These are phyloP conservation scores for Bimastos eiseni DNA, from an alignment of 2,888 invertebrate genomes.

Conservation along the genomic window DNA sequence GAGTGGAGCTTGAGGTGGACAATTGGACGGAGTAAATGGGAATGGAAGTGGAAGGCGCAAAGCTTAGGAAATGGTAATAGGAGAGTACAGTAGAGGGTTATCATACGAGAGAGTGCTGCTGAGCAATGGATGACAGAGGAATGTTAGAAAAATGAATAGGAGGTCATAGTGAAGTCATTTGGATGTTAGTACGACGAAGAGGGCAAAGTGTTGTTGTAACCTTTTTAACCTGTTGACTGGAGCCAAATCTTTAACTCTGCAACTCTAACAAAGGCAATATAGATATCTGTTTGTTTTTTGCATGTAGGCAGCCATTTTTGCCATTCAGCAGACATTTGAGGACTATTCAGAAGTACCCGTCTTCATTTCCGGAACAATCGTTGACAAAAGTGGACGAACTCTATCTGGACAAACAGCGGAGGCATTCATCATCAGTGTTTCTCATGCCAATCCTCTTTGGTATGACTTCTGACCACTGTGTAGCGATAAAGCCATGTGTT, in stretches of 20 bases:
- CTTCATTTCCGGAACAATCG: conserved; percentile 68
- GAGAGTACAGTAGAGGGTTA: too few relatives aligned
- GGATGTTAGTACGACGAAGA: neutral
- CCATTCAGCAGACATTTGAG: conserved; percentile 66
- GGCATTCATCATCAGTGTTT: conserved; percentile 67
- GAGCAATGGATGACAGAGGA: too few relatives aligned
- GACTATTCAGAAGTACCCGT: conserved; percentile 64
- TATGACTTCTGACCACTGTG: conserved; percentile 47
- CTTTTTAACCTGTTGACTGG: neutral
- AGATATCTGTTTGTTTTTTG: neutral
- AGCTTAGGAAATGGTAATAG: too few relatives aligned
- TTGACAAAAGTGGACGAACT: conserved; percentile 69
- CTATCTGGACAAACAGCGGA: conserved; percentile 69
- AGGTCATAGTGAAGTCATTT: neutral
- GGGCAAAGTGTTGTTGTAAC: neutral
- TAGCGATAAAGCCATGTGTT: neutral
- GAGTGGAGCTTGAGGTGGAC: neutral
- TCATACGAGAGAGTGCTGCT: too few relatives aligned
- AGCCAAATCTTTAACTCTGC: neutral
- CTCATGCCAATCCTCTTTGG: conserved; percentile 65
- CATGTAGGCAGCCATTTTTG: conserved; percentile 66
- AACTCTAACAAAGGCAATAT: neutral
- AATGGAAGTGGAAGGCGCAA: too few relatives aligned
- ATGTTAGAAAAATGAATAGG: neutral
- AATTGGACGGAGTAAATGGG: neutral